These are phyloP conservation scores for Fulmarus glacialis DNA, from an alignment of 2,113 vertebrate genomes.

Conservation along the genomic window DNA sequence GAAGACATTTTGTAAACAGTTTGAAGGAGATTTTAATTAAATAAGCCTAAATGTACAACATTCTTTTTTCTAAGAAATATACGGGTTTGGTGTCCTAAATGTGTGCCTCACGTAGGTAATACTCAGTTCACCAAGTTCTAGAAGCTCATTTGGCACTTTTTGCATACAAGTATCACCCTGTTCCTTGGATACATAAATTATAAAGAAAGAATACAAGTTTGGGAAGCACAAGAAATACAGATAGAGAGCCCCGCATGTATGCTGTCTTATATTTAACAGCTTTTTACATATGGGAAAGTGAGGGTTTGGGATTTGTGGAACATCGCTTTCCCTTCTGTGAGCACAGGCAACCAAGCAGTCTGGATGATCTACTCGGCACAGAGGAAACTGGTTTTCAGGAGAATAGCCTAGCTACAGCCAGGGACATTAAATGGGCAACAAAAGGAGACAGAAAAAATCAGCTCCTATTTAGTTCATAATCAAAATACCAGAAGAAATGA, in stretches of 20 bases:
- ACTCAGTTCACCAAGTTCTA: not conserved
- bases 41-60: not conserved
- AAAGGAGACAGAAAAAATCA: not conserved
- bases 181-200: not conserved
- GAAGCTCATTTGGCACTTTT: not conserved
- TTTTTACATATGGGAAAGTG: not conserved
- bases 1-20: not conserved
- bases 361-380: not conserved
- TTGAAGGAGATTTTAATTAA: not conserved
- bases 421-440: not conserved
- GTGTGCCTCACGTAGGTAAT: not conserved
- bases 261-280: not conserved
- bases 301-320: not conserved
- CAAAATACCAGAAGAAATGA: not conserved
- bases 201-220: not conserved
- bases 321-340: not conserved
- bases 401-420: not conserved
- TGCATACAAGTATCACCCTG: not conserved
- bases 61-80: not conserved
- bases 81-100: not conserved
- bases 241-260: not conserved
- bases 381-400: not conserved
- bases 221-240: not conserved
- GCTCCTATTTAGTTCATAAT: not conserved
- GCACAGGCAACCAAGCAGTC: not conserved